Evolutionary conservation across 2,888 invertebrate species (phyloP).

Genomic region (Bimastos eiseni): DNA sequence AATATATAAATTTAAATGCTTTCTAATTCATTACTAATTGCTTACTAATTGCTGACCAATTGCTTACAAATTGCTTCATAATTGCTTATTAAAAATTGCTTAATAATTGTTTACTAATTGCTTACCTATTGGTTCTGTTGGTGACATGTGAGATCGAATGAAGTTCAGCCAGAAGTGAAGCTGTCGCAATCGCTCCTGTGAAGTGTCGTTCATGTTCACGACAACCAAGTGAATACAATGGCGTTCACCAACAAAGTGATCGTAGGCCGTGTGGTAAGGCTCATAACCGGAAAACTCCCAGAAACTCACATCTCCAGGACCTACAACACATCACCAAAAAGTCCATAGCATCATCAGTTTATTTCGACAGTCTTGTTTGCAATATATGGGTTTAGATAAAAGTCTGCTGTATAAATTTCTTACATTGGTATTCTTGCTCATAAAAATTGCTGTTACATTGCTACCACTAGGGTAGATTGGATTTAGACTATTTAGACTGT

Average conservation of each 20-base stretch:
- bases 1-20: no score
- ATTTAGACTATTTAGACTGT: no score
- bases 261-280: conserved; percentile 71
- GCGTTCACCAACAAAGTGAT: conserved; percentile 73
- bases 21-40: no score
- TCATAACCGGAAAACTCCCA: conserved; percentile 81
- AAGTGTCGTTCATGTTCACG: conserved; percentile 72
- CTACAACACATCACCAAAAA: conserved; percentile 1
- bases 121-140: conserved; percentile 64
- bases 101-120: neutral
- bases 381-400: no score
- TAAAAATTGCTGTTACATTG: neutral
- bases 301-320: conserved; percentile 69
- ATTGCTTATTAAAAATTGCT: no score
- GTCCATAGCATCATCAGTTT: neutral
- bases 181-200: conserved; percentile 69
- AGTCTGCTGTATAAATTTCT: no score
- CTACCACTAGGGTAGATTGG: neutral
- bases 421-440: no score
- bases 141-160: conserved; percentile 71
- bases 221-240: conserved; percentile 71
- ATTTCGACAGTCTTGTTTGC: neutral
- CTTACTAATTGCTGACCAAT: no score
- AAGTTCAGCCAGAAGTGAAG: conserved; percentile 75
- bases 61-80: no score